A percentile compares a stretch with the other conserved stretches of the same genome.
Conservation (phyloP, 2,113 vertebrate genomes). For the Cephalopholis sonnerati region DNA sequence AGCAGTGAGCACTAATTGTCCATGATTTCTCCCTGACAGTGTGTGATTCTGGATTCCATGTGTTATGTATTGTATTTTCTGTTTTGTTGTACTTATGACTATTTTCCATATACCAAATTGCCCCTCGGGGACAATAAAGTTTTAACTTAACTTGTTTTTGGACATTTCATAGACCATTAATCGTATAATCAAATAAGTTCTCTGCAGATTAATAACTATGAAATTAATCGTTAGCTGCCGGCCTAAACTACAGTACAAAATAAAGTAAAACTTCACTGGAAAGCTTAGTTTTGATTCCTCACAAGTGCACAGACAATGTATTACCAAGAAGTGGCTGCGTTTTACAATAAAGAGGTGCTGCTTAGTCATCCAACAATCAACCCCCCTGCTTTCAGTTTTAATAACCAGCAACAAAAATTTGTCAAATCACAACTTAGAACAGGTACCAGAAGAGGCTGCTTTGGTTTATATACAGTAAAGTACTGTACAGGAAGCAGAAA, state of each 20-base stretch:
- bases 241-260: neutral
- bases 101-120: too few relatives aligned
- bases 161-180: too few relatives aligned
- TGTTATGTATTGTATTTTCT: too few relatives aligned
- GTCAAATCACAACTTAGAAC: neutral
- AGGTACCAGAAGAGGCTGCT: too few relatives aligned
- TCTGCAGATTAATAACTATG: neutral
- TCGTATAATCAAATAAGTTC: neutral
- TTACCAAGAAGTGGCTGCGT: slow-evolving; percentile 38
- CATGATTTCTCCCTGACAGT: too few relatives aligned
- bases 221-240: neutral
- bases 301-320: neutral
- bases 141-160: too few relatives aligned
- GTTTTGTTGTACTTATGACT: too few relatives aligned
- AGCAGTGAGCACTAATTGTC: too few relatives aligned
- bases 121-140: too few relatives aligned
- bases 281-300: neutral
- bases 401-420: neutral
- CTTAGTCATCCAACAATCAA: slow-evolving; percentile 44
- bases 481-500: neutral
- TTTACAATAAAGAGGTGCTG: slow-evolving; percentile 22
- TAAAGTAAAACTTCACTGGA: neutral
- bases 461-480: neutral
- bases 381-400: neutral
- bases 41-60: too few relatives aligned